These are phyloP conservation scores for Porites lobata DNA, from an alignment of 92 coral and sea anemone genomes.

Conservation along the genomic window DNA sequence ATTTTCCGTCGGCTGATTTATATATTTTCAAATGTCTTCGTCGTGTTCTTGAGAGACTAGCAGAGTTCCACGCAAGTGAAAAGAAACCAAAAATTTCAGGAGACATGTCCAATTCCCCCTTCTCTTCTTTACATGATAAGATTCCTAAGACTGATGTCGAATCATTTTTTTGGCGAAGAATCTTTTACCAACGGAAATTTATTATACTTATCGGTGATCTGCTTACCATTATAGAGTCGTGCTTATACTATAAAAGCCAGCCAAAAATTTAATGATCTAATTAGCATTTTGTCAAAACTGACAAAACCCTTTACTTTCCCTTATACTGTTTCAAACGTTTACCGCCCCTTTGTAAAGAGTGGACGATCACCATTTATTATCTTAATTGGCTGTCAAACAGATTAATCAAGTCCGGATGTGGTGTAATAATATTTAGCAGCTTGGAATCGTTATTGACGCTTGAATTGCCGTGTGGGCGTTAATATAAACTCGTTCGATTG, in stretches of 20 bases:
- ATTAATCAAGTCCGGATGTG: constrained; percentile 81
- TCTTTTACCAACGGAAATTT: not conserved
- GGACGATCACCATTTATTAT: constrained; percentile 56
- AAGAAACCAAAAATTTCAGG: no score
- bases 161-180: constrained; percentile 13
- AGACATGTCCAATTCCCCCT: not conserved
- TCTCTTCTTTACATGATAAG: not conserved
- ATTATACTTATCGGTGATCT: constrained; percentile 26
- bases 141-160: not conserved
- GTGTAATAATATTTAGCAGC: constrained; percentile 82
- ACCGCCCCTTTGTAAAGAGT: constrained; percentile 50
- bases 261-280: constrained; percentile 62
- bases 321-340: constrained; percentile 50
- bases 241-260: constrained; percentile 26
- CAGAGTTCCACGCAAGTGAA: not conserved
- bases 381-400: constrained; percentile 89
- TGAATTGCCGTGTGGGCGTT: constrained; percentile 31
- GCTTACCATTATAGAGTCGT: constrained; percentile 20
- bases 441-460: constrained; percentile 20
- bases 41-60: not conserved
- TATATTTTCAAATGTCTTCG: not conserved
- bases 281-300: constrained; percentile 55
- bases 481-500: constrained; percentile 6
- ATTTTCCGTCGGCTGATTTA: not conserved
- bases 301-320: constrained; percentile 30